Base-by-base conservation (phyloP, 2,113 vertebrate genomes). In the Notarius quadriscutis region DNA sequence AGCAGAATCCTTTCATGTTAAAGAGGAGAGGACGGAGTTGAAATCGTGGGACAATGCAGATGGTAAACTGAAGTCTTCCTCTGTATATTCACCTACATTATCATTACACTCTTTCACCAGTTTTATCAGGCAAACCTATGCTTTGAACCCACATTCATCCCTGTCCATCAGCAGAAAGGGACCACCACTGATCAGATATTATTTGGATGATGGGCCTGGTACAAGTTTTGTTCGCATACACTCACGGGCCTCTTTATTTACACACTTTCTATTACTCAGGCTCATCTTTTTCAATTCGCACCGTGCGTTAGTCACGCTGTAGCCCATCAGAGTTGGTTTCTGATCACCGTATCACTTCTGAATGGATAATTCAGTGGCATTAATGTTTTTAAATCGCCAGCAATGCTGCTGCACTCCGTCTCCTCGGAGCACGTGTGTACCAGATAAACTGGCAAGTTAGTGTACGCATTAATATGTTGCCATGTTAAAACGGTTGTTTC, bases 21-120 rank as follows among this genome's bases (percentile, higher is more conserved):
- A 91, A 88, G 88, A 89, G 12, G 90, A 91, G 60, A 86, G 84
- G 72, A 50, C 87, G 27, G 90, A 91, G 74, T 41, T 89, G 7
- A 84, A 53, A 5, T n/a, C 58, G 58, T 88, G 87, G 87, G 86
- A 86, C 78, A 65, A 34, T 25, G 72, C 50, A 22, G 79, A 74
- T 0, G 88, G 90, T 91, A 90, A 85, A 84, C 41, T 20, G 27
- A 25, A 74, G 22, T 25, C 27, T 22, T 53, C 25, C n/a, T 81
- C 10, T 60, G 10, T 22, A 48, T 62, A 22, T 81, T 14, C 9
- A 48, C 18, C 2, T 25, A 41, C 9, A 20, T 80, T 57, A 12
- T 57, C 30, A 2, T 80, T 80, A 78, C 48, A 51, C 74, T 77
- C 5, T 17, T 53, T 53, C 7, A 20, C 51, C 51, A 79, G 41